phyloP scores from a whole-genome alignment of 2,888 invertebrate genomes.

The Euplagia quadripunctaria region DNA sequence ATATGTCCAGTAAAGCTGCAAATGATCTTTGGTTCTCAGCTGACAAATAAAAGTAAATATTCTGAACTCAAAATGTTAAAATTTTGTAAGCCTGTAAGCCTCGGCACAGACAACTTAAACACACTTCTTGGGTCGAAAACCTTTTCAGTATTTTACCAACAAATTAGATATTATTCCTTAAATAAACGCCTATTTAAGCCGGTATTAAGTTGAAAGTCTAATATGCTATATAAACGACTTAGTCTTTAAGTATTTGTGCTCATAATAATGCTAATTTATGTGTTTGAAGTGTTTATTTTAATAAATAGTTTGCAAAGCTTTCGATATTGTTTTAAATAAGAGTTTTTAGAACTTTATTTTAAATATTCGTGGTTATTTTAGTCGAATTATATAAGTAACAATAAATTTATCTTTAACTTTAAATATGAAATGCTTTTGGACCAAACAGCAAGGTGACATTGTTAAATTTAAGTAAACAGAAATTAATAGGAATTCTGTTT shows the following conservation, averaged over 20 bases:
- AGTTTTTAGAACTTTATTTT: slow-evolving; percentile 30
- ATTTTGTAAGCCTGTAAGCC: background rate
- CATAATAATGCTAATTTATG: slow-evolving; percentile 45
- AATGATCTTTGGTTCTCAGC: background rate
- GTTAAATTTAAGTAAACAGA: background rate
- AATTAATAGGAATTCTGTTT: background rate
- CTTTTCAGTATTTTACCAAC: slow-evolving; percentile 15
- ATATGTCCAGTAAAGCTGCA: background rate
- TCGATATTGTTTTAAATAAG: slow-evolving; percentile 28
- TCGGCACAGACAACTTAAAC: background rate
- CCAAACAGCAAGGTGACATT: background rate
- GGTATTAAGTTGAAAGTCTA: slow-evolving; percentile 43
- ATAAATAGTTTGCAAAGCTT: slow-evolving; percentile 41
- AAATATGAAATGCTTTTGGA: background rate
- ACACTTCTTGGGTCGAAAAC: slow-evolving; percentile 12
- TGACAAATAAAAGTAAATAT: background rate
- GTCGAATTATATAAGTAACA: slow-evolving; percentile 10
- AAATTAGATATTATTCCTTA: slow-evolving; percentile 15
- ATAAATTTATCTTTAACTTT: background rate
- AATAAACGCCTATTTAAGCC: slow-evolving; percentile 35
- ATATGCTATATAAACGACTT: slow-evolving; percentile 47
- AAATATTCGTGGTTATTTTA: slow-evolving; percentile 28
- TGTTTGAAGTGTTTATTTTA: slow-evolving; percentile 41
- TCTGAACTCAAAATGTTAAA: background rate
- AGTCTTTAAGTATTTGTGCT: slow-evolving; percentile 40